These are phyloP conservation scores for Tenualosa thibaudeaui DNA, from an alignment of 2,797 vertebrate genomes.

Conservation along the genomic window DNA sequence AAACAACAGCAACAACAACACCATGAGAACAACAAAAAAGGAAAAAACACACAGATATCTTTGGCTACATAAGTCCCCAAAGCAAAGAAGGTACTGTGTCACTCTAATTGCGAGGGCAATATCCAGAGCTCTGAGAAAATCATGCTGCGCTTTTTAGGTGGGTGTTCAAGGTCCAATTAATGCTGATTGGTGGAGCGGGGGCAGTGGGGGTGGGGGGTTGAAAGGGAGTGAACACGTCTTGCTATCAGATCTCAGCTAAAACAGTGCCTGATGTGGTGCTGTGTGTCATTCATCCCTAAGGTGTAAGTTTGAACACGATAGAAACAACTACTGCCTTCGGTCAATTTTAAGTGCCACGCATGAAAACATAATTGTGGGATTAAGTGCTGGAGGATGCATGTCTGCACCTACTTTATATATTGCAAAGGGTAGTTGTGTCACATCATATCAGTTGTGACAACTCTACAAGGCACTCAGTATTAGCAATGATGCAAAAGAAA, in stretches of 20 bases:
- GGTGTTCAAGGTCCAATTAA: constrained; percentile 74
- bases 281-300: background rate
- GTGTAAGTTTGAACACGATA: no score
- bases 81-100: background rate
- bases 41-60: background rate
- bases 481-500: no score
- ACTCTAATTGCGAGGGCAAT: constrained; percentile 36
- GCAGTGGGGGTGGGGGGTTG: constrained; percentile 32
- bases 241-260: background rate
- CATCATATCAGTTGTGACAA: no score
- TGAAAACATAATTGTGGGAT: background rate
- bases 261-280: background rate
- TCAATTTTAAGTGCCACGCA: background rate
- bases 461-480: no score
- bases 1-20: background rate
- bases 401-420: no score
- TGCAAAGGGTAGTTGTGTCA: no score
- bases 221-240: background rate
- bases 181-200: constrained; percentile 50
- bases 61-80: background rate
- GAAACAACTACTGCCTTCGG: background rate
- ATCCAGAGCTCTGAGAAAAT: constrained; percentile 54
- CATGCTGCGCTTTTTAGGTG: background rate
- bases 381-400: background rate
- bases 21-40: background rate